Percentiles rank a stretch among this genome's conserved stretches.
Evolutionary conservation across 2,113 vertebrate genomes (phyloP).

Genomic region (Callaeas wilsoni): DNA sequence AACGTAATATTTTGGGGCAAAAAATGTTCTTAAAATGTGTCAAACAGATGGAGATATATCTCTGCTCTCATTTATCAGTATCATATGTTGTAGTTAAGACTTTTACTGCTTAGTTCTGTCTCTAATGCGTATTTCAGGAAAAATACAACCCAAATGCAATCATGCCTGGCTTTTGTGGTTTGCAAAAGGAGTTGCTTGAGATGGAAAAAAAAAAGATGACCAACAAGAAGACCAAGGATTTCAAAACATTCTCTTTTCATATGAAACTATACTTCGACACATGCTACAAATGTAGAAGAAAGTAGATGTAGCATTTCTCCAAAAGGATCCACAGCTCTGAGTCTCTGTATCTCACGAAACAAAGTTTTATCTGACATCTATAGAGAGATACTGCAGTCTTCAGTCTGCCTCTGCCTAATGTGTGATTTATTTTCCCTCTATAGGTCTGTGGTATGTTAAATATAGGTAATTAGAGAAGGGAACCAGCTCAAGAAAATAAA

Average conservation of each 20-base stretch:
- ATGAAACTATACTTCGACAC: not conserved
- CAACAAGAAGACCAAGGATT: not conserved
- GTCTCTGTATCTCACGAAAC: not conserved
- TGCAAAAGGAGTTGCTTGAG: not conserved
- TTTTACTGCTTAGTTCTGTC: not conserved
- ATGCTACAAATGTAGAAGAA: not conserved
- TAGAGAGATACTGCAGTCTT: not conserved
- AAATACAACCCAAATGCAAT: not conserved
- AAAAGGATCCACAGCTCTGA: not conserved
- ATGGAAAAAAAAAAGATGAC: not conserved
- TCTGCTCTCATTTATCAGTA: not conserved
- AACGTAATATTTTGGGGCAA: fast-evolving
- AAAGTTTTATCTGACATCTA: not conserved
- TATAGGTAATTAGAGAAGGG: not conserved
- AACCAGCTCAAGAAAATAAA: not conserved
- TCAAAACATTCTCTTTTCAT: not conserved
- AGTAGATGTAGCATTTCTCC: not conserved
- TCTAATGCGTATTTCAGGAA: not conserved
- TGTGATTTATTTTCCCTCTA: not conserved
- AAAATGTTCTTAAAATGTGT: not conserved
- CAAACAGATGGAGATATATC: not conserved
- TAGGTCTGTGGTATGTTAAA: not conserved
- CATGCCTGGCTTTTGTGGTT: not conserved
- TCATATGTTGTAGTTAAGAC: not conserved
- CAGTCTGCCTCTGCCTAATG: not conserved